Evolutionary conservation across 2,113 vertebrate species (phyloP).

Genomic region (Bubo scandiacus): DNA sequence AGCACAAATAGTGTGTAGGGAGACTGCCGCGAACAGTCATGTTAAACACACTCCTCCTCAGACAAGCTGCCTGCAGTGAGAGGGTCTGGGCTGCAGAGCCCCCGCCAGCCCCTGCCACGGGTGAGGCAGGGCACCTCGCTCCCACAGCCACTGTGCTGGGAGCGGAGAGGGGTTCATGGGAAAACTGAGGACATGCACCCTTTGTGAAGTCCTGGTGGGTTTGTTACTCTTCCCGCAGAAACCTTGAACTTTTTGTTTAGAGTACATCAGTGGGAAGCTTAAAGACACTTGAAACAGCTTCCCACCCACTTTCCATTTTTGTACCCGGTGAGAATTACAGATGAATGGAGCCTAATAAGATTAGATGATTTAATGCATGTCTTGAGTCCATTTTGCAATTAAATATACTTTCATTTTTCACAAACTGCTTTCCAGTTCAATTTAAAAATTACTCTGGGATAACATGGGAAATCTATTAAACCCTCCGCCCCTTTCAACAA

Average conservation of each 20-base stretch:
- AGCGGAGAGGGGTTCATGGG: neutral
- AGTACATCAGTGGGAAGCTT: neutral
- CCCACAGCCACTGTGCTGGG: neutral
- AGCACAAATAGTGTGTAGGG: neutral
- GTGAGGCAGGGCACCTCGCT: neutral
- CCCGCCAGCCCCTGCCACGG: neutral
- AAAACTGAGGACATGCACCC: neutral
- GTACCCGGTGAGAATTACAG: neutral
- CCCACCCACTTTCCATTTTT: neutral
- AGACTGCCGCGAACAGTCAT: neutral
- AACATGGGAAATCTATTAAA: neutral
- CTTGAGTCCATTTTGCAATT: neutral
- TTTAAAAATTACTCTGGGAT: neutral
- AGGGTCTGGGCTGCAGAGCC: neutral
- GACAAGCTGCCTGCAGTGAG: neutral
- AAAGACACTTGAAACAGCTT: neutral
- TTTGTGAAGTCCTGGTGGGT: neutral
- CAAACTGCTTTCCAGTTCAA: neutral
- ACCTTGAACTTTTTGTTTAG: conserved; percentile 35
- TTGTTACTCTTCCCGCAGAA: conserved; percentile 4
- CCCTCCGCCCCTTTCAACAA: neutral
- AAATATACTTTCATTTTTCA: neutral
- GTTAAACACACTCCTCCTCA: neutral
- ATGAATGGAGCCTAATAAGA: neutral
- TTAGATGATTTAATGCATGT: neutral